Base-by-base conservation (phyloP, 30 jellyfish, hydroid and myxozoan genomes). In the Hydractinia symbiolongicarpus region DNA sequence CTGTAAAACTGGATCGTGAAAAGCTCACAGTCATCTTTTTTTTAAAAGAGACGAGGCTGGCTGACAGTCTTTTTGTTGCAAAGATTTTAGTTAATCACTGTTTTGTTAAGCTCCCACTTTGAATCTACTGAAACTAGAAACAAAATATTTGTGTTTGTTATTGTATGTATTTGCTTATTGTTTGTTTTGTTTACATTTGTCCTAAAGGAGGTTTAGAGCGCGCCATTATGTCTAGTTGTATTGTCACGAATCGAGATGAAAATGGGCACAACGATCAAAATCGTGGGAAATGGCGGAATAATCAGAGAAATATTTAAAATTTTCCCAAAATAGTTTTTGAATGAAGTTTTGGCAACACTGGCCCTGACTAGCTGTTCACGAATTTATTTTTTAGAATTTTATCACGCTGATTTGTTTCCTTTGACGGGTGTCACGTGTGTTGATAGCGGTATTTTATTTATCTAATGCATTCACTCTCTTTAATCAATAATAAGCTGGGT, bases 261-360 rank as follows among this genome's bases (percentile, higher is more conserved):
- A 64, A 7, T 7, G 40, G 74, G 17, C 19, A n/a, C 52, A 51
- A 1, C 19, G 17, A 11, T 13, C 19, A 58, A 58, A 58, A 51
- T n/a, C 74, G 74, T 64, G 74, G 74, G 74, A 64, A 64, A 64
- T 44, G 40, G 74, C 74, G 74, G 74, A 2, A 7, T 7, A 64
- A 64, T 64, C 74, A 64, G 52, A 64, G 74, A 64, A 7, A 64
- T 51, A 6, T n/a, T 7, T 64, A n/a, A 51, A n/a, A 51, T 64
- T 64, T 64, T 64, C 19, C 69, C 44, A 30, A 30, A 30, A 30
- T 30, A 30, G 44, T 30, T 30, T 30, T 30, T 30, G 44, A 30
- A 30, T 30, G 44, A 30, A 30, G 44, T 30, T 30, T 30, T 30
- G 44, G 44, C 44, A 30, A 30, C 44, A 30, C 44, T 30, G 44